Base-by-base conservation (phyloP, 2,113 vertebrate genomes). In the Trachemys scripta region DNA sequence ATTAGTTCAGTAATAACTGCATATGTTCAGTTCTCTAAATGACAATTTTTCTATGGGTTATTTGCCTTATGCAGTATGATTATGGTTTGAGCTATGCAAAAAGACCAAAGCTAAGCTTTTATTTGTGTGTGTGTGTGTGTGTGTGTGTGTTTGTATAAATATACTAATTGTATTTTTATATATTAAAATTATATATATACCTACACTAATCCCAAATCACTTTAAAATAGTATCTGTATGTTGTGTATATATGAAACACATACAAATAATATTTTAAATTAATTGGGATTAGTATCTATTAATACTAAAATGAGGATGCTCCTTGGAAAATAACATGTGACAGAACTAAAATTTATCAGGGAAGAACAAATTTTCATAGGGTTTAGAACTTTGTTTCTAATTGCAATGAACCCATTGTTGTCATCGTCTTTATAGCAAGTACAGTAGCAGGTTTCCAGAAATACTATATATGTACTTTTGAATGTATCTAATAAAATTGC, bases 401-500 rank as follows among this genome's bases (percentile, higher is more conserved):
- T n/a, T 76, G 53, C n/a, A 94, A 87, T 89, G 62, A 94, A 96
- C 95, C 90, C 92, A 89, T 90, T 93, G 79, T 90, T 97, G 62
- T 35, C 62, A 72, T 89, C 90, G 82, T 95, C 84, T 42, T 97
- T 85, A 80, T 59, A 14, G 49, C 57, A 50, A 92, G 90, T 75
- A 20, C 65, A 85, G 84, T 96, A 96, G 90, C 90, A 95, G 87
- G 84, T 14, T 86, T 97, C 92, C 76, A 80, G 86, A 96, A 96
- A 95, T 88, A 91, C 83, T 89, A 14, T 38, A 24, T 47, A 45
- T 12, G 38, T 45, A 45, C 72, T 45, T 2, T 84, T 94, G 96
- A 92, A 85, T 95, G 94, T 90, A 38, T 96, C 89, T 95, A 80
- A 75, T 69, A 87, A 94, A 97, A 97, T 97, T 93, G 47, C 53